Evolutionary conservation across 2,888 invertebrate species (phyloP).

Genomic region (Acleris cristana): DNA sequence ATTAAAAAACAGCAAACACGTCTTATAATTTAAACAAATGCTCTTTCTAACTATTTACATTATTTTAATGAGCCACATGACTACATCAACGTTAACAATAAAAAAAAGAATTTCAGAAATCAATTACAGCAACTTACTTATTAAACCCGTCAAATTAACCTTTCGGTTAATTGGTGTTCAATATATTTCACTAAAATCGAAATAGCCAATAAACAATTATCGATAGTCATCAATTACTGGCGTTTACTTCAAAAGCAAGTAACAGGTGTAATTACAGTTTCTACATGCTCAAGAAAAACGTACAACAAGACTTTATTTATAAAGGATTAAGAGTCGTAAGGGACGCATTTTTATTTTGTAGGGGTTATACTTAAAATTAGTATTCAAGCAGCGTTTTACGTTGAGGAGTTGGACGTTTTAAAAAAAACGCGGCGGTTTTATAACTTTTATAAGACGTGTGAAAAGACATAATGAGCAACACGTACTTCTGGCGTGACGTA

Average conservation of each 20-base stretch:
- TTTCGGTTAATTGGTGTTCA: constrained; percentile 22
- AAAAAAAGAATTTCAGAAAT: constrained; percentile 6
- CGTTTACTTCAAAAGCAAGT: constrained; percentile 20
- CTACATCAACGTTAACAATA: too few relatives aligned
- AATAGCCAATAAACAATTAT: constrained; percentile 36
- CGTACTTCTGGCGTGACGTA: constrained; percentile 22
- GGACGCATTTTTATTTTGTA: not conserved
- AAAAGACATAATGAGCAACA: constrained; percentile 29
- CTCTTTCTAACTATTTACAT: too few relatives aligned
- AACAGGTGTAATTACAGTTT: constrained; percentile 27
- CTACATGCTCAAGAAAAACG: not conserved
- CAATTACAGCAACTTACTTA: constrained; percentile 22
- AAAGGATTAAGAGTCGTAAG: not conserved
- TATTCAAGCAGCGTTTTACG: constrained; percentile 26
- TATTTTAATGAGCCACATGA: not conserved
- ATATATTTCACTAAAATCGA: constrained; percentile 26
- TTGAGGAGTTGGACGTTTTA: constrained; percentile 8
- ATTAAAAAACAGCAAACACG: too few relatives aligned
- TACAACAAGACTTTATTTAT: constrained; percentile 7
- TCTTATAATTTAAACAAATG: too few relatives aligned
- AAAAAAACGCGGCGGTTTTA: constrained; percentile 30
- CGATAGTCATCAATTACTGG: constrained; percentile 27
- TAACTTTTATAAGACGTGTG: constrained; percentile 32
- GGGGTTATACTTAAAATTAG: constrained; percentile 16
- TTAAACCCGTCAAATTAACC: constrained; percentile 29